Evolutionary conservation across 2,888 invertebrate species (phyloP).

Genomic region (Noctua pronuba): DNA sequence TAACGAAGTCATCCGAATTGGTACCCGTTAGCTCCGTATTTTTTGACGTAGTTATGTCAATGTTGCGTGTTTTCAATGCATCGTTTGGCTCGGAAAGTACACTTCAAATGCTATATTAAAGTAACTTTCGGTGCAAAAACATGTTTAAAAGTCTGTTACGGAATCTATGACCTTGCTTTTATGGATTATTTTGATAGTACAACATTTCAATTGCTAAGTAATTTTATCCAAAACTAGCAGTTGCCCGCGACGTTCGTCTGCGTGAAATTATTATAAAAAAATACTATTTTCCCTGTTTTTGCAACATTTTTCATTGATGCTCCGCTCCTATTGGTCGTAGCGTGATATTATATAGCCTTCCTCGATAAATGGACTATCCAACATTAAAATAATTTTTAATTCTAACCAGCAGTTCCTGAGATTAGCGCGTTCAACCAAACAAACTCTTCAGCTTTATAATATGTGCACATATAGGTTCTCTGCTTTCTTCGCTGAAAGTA

Average conservation of each 20-base stretch:
- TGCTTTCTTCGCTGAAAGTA: neutral
- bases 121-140: constrained; percentile 29
- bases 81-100: constrained; percentile 31
- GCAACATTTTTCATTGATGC: too few species aligned
- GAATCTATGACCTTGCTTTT: constrained; percentile 34
- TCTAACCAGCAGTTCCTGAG: too few species aligned
- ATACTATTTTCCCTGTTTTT: too few species aligned
- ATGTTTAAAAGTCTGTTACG: constrained; percentile 12
- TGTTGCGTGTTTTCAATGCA: constrained; percentile 42
- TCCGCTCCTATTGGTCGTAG: too few species aligned
- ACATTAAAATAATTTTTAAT: too few species aligned
- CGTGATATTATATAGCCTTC: too few species aligned
- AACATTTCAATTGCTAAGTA: constrained; percentile 8
- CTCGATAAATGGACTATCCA: too few species aligned
- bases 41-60: constrained; percentile 29
- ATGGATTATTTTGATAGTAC: constrained; percentile 2
- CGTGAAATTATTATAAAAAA: too few species aligned
- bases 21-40: constrained; percentile 33
- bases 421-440: too few species aligned
- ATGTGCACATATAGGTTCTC: neutral
- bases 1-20: constrained; percentile 47
- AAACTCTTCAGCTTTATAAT: too few species aligned
- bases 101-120: constrained; percentile 19
- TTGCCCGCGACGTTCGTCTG: too few species aligned
- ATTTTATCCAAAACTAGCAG: neutral